Evolutionary conservation across 2,797 vertebrate species (phyloP).

Genomic region (Hipposideros larvatus): DNA sequence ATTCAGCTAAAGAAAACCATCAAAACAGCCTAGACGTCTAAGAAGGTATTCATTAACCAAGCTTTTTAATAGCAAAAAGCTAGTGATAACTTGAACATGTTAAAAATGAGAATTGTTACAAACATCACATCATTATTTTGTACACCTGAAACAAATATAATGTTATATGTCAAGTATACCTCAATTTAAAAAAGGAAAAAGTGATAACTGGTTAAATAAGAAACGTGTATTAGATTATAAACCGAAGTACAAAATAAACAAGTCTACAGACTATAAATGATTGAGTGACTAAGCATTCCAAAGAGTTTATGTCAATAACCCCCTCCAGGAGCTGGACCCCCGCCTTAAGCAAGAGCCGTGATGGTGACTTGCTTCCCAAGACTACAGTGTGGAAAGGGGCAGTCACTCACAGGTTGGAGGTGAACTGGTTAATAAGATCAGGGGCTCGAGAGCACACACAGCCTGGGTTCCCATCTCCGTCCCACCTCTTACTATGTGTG

Average conservation of each 20-base stretch:
- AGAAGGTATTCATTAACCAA: background rate
- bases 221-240: background rate
- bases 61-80: background rate
- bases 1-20: constrained; percentile 2
- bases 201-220: background rate
- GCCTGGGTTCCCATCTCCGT: background rate
- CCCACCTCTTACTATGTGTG: background rate
- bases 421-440: background rate
- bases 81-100: background rate
- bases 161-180: background rate
- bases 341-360: background rate
- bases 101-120: background rate
- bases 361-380: background rate
- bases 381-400: background rate
- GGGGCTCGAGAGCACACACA: background rate
- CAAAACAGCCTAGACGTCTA: background rate
- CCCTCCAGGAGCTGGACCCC: background rate
- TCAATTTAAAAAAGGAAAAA: background rate
- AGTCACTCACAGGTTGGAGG: background rate
- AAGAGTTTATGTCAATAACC: background rate
- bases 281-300: background rate
- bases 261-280: background rate
- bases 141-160: background rate
- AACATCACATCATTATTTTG: background rate
- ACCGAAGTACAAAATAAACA: background rate